Evolutionary conservation across 2,797 vertebrate species (phyloP).

Genomic region (Acipenser oxyrinchus): DNA sequence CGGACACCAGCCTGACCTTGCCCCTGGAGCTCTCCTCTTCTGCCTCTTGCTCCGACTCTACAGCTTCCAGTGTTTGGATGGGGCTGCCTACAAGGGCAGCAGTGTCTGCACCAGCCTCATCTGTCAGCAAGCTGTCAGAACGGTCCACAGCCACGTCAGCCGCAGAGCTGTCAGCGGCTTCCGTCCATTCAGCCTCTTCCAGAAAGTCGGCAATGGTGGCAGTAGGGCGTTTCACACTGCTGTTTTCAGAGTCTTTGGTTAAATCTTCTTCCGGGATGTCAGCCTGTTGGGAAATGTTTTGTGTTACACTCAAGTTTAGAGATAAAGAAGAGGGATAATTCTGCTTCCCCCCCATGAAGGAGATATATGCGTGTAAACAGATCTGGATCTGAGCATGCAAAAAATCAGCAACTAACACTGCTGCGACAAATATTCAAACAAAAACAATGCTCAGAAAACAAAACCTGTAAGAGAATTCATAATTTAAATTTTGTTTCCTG

Average conservation of each 20-base stretch:
- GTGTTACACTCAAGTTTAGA: too few species aligned
- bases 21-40: constrained; percentile 49
- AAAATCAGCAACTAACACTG: too few species aligned
- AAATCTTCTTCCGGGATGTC: constrained; percentile 25
- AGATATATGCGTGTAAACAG: too few species aligned
- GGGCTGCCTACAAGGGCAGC: constrained; percentile 25
- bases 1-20: constrained; percentile 58
- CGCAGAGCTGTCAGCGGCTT: constrained; percentile 30
- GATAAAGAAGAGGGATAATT: too few species aligned
- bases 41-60: constrained; percentile 49
- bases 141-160: not conserved
- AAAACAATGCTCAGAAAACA: too few species aligned
- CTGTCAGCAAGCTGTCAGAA: not conserved
- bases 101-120: constrained; percentile 29
- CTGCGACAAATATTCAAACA: too few species aligned
- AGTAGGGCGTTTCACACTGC: constrained; percentile 44
- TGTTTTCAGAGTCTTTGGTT: constrained; percentile 46
- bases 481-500: too few species aligned
- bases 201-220: constrained; percentile 62
- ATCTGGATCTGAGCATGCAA: too few species aligned
- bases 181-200: constrained; percentile 31
- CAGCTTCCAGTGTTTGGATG: constrained; percentile 41
- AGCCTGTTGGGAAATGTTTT: too few species aligned
- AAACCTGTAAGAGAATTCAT: too few species aligned
- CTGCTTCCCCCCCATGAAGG: too few species aligned